phyloP scores from a whole-genome alignment of 2,797 vertebrate genomes.

The Sarcophilus harrisii region DNA sequence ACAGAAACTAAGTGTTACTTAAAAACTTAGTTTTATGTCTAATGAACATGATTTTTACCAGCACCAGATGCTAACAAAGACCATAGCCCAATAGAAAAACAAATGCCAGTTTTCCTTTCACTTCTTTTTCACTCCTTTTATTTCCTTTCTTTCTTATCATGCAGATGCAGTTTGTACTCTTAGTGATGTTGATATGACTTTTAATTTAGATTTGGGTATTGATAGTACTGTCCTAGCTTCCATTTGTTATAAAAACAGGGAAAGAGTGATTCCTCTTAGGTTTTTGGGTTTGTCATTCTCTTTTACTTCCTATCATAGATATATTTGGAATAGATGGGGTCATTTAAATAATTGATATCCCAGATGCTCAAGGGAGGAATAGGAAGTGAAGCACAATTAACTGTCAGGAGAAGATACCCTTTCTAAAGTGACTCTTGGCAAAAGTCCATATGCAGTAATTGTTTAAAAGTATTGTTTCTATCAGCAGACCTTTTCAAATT shows the following conservation, averaged over 20 bases:
- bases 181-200: slow-evolving; percentile 75
- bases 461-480: not conserved
- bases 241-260: slow-evolving; percentile 67
- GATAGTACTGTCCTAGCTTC: slow-evolving; percentile 60
- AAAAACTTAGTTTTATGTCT: not conserved
- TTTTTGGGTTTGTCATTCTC: slow-evolving; percentile 46
- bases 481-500: not conserved
- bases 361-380: not conserved
- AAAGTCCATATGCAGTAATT: not conserved
- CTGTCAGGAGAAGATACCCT: slow-evolving; percentile 21
- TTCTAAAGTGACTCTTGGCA: not conserved
- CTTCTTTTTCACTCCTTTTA: slow-evolving; percentile 68
- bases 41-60: not conserved
- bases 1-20: not conserved
- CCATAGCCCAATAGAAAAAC: slow-evolving; percentile 1
- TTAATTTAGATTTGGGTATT: slow-evolving; percentile 82
- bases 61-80: not conserved
- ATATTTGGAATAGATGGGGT: not conserved
- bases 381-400: not conserved
- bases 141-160: slow-evolving; percentile 74
- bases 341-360: slow-evolving; percentile 4
- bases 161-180: slow-evolving; percentile 65
- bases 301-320: slow-evolving; percentile 11
- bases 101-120: slow-evolving; percentile 61
- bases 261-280: slow-evolving; percentile 49